phyloP scores from a whole-genome alignment of 2,797 vertebrate genomes.

The Heliangelus exortis region DNA sequence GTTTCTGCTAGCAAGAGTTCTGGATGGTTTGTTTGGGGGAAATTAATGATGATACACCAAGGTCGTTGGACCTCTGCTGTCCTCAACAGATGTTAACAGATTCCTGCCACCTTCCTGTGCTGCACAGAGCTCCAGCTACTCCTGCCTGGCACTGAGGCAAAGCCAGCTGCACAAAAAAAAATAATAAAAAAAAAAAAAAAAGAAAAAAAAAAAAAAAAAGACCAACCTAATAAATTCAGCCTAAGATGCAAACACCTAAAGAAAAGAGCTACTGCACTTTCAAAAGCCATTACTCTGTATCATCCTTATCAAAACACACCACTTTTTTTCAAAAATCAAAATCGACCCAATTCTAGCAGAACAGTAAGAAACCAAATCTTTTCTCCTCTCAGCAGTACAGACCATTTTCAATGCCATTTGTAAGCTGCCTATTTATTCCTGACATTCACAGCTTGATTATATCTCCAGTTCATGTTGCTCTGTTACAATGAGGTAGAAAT shows the following conservation, averaged over 20 bases:
- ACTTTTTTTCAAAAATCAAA: neutral
- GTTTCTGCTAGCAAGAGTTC: slow-evolving; percentile 61
- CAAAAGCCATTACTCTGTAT: neutral
- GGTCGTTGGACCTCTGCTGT: slow-evolving; percentile 46
- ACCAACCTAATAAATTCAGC: neutral
- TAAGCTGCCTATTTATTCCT: slow-evolving; percentile 44
- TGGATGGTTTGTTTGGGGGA: slow-evolving; percentile 70
- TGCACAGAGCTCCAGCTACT: neutral
- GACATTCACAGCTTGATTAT: neutral
- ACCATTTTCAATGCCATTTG: slow-evolving; percentile 17
- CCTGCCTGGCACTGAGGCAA: neutral
- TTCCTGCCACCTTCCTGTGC: slow-evolving; percentile 38
- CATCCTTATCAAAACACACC: neutral
- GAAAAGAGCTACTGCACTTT: neutral
- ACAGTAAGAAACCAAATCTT: slow-evolving; percentile 2
- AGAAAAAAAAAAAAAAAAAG: neutral
- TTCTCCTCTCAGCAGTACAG: slow-evolving; percentile 13
- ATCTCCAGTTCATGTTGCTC: neutral
- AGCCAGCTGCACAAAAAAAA: neutral
- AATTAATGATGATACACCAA: slow-evolving; percentile 74
- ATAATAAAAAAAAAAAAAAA: neutral
- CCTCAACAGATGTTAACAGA: slow-evolving; percentile 66
- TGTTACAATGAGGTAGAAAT: neutral
- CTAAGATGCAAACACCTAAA: slow-evolving; percentile 2
- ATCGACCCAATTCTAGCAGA: neutral